Evolutionary conservation across 2,113 vertebrate genomes (phyloP).

Genomic region (Caranx melampygus): DNA sequence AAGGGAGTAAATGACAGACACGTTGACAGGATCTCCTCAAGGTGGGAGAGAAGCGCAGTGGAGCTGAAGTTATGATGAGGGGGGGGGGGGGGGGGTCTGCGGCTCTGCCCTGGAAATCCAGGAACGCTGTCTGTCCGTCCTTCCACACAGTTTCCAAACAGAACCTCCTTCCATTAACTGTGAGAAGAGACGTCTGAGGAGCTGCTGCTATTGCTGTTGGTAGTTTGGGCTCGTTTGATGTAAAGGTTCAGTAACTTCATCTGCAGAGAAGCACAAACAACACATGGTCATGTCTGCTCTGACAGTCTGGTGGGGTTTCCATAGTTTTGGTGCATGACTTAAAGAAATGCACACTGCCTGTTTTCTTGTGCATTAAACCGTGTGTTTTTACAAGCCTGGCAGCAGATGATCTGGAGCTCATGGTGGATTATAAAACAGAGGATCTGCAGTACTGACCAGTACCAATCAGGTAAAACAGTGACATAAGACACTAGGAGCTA

Average conservation of each 20-base stretch:
- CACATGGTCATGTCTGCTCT: too few species aligned
- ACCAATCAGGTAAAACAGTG: too few species aligned
- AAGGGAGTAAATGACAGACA: constrained; percentile 59
- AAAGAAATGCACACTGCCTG: too few species aligned
- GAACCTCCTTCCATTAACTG: constrained; percentile 86
- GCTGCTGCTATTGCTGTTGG: constrained; percentile 98
- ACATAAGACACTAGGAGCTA: too few species aligned
- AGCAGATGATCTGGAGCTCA: too few species aligned
- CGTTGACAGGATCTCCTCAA: constrained; percentile 56
- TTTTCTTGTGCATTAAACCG: too few species aligned
- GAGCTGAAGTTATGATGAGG: constrained; percentile 9
- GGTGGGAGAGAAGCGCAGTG: constrained; percentile 50
- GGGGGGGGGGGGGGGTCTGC: constrained; percentile 56
- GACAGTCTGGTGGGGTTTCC: too few species aligned
- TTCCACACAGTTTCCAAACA: not conserved
- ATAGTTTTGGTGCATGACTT: too few species aligned
- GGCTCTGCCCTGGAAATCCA: constrained; percentile 28
- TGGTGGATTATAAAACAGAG: too few species aligned
- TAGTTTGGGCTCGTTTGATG: constrained; percentile 98
- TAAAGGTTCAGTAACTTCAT: constrained; percentile 93
- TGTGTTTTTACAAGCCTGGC: too few species aligned
- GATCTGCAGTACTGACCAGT: too few species aligned
- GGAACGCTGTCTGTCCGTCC: not conserved
- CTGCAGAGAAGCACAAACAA: constrained; percentile 57
- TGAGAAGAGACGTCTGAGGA: constrained; percentile 97